A percentile compares a stretch with the other conserved stretches of the same genome.
Evolutionary conservation across 2,888 invertebrate species (phyloP).

Genomic region (Agriopis marginaria): DNA sequence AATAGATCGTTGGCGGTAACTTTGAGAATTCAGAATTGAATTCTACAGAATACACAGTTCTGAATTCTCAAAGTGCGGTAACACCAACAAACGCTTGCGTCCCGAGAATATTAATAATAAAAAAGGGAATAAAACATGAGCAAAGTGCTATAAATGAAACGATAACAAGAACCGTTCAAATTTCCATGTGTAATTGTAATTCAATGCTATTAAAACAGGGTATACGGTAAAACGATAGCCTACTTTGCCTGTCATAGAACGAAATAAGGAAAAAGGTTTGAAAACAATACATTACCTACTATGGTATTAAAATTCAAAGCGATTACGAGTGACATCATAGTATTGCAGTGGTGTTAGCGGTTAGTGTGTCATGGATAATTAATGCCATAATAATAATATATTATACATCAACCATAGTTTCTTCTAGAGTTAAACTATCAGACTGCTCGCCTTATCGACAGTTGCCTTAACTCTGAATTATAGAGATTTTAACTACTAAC

Average conservation of each 20-base stretch:
- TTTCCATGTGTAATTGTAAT: neutral
- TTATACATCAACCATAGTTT: neutral
- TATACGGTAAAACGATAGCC: conserved; percentile 17
- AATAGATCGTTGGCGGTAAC: too few species aligned
- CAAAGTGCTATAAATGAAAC: too few species aligned
- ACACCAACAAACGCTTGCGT: too few species aligned
- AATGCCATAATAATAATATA: neutral
- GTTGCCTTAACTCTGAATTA: too few species aligned
- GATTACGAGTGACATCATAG: conserved; percentile 54
- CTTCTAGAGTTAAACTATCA: neutral
- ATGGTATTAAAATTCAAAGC: conserved; percentile 45
- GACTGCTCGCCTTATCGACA: too few species aligned
- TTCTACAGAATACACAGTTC: too few species aligned
- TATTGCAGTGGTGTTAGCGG: conserved; percentile 36
- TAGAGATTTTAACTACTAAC: too few species aligned
- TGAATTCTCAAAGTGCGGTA: too few species aligned
- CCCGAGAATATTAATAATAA: too few species aligned
- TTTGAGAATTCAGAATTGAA: too few species aligned
- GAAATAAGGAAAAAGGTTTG: conserved; percentile 22
- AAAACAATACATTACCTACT: conserved; percentile 12
- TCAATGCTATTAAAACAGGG: conserved; percentile 3
- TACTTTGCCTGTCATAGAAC: neutral
- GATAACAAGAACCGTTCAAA: neutral
- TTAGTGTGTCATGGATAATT: conserved; percentile 56
- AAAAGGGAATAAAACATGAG: too few species aligned